Evolutionary conservation across 2,797 vertebrate species (phyloP), one percentile per base, ranked within the genome.

Genomic region (Neomorphus geoffroyi): DNA sequence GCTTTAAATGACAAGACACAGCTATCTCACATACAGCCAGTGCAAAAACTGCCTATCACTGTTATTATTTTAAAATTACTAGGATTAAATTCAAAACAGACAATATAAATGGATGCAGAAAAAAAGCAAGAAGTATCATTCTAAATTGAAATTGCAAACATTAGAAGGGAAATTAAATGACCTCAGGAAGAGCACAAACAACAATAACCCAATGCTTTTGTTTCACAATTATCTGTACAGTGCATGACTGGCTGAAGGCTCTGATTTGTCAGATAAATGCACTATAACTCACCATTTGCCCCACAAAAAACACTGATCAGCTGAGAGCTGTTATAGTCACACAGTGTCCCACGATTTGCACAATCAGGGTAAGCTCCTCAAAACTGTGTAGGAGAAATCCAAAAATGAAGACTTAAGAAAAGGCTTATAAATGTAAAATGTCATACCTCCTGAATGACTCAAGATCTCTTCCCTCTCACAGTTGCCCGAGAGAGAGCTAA

Each of bases 21-120:
- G 74, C 35, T 74, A 50, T 19, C 69, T 69, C 3, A 1, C 48
- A 93, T 56, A 14, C 32, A 75, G 73, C 22, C 48, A 66, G 67
- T n/a, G 66, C n/a, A n/a, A 88, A 81, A 90, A 51, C 53, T 65
- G 71, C 41, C 45, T 78, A 11, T 18, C 35, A 23, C 41, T 60
- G 33, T 48, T 77, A 81, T 81, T 88, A 70, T 81, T 94, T 94
- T 60, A 3, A 81, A 95, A 90, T 86, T 70, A 74, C 43, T 37
- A 30, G 41, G 43, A 73, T 90, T 94, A 93, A 81, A 84, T 69
- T 78, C 45, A 80, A 90, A 75, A 39, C 14, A 77, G 74, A 57
- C 74, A 74, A 57, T 71, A 71, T 43, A 94, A 94, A 94, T 33
- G 37, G 50, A 93, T 60, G 18, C 56, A 90, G 64, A 6, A 5